phyloP scores from a whole-genome alignment of 2,888 invertebrate species.

The Timema cristinae region DNA sequence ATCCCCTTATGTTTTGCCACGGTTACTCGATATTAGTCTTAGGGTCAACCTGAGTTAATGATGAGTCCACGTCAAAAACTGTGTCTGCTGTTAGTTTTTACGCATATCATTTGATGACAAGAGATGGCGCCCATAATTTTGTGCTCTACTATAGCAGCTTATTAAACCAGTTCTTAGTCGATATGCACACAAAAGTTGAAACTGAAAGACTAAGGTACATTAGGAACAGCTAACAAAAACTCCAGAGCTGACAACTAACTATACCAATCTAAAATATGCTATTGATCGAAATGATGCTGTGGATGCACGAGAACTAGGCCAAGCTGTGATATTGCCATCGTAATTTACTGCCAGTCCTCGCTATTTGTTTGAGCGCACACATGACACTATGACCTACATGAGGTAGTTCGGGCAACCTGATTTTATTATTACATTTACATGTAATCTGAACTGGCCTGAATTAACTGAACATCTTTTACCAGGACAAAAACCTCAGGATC shows the following conservation, averaged over 20 bases:
- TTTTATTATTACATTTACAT: constrained; percentile 41
- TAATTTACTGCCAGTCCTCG: constrained; percentile 34
- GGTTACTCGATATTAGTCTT: constrained; percentile 29
- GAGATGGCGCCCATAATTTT: constrained; percentile 19
- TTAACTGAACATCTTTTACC: constrained; percentile 27
- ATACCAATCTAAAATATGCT: constrained; percentile 34
- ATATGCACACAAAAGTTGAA: not conserved
- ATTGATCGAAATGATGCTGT: constrained; percentile 19
- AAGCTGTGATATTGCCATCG: constrained; percentile 37
- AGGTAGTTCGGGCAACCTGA: constrained; percentile 40
- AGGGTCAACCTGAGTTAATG: constrained; percentile 22
- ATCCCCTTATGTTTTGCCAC: constrained; percentile 36
- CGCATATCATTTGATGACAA: constrained; percentile 31
- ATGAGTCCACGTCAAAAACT: constrained; percentile 19
- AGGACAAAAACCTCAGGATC: no score
- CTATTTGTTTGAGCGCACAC: constrained; percentile 34
- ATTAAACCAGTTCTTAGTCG: constrained; percentile 36
- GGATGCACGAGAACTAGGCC: constrained; percentile 25
- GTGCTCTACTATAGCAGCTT: constrained; percentile 31
- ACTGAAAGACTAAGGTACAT: constrained; percentile 5
- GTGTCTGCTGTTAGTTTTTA: constrained; percentile 32
- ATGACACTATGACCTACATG: constrained; percentile 42
- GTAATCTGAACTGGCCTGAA: constrained; percentile 40
- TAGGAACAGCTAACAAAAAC: not conserved
- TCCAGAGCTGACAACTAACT: constrained; percentile 32